These are phyloP conservation scores for Typhlomys cinereus DNA, from an alignment of 2,113 vertebrate species.

Conservation along the genomic window DNA sequence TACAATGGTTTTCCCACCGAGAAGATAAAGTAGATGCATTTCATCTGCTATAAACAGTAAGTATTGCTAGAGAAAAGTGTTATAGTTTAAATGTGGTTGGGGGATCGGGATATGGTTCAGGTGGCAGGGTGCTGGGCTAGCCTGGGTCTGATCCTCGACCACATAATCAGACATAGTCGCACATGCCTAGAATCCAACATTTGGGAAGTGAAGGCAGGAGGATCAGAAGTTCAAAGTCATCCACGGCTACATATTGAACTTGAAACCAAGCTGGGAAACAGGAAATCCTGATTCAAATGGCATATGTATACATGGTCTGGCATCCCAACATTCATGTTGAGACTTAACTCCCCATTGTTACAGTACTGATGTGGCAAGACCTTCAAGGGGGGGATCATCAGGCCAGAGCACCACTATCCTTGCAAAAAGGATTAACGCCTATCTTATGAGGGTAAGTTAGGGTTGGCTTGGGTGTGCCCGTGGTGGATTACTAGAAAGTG, in stretches of 20 bases:
- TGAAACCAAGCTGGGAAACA: neutral
- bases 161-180: too few relatives aligned
- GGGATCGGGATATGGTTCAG: too few relatives aligned
- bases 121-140: too few relatives aligned
- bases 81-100: neutral
- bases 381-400: neutral
- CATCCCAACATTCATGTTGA: neutral
- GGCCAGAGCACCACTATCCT: neutral
- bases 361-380: neutral
- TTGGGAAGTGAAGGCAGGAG: neutral
- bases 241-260: neutral
- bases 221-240: neutral
- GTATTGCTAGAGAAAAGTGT: neutral
- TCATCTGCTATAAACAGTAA: neutral
- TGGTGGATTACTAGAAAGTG: neutral
- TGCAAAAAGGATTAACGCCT: neutral
- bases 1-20: neutral
- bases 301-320: neutral
- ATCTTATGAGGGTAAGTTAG: neutral
- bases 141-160: too few relatives aligned
- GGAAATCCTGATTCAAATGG: too few relatives aligned
- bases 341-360: neutral
- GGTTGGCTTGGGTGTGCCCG: too few relatives aligned
- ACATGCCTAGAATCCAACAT: too few relatives aligned
- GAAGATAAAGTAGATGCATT: neutral